Conservation (phyloP, 2,113 vertebrate genomes). For the Carettochelys insculpta region DNA sequence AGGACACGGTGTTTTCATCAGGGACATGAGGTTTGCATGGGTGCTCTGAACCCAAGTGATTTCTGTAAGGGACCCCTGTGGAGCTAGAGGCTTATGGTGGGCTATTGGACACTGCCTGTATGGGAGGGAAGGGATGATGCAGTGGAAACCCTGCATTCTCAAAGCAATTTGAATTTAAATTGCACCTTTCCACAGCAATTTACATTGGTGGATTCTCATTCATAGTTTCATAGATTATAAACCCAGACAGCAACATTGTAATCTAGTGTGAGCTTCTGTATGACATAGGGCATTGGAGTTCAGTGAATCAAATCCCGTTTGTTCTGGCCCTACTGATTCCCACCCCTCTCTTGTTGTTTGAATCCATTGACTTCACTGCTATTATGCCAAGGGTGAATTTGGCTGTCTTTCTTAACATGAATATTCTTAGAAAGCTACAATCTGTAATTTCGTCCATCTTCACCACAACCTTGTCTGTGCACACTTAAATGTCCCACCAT, state of each 20-base stretch:
- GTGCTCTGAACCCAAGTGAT: not conserved
- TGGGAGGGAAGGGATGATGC: not conserved
- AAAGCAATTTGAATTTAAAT: not conserved
- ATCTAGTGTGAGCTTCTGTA: not conserved
- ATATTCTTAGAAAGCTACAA: not conserved
- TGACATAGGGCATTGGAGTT: not conserved
- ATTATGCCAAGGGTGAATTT: not conserved
- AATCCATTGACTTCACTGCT: fast-evolving
- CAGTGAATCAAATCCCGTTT: not conserved
- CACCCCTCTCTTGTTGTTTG: not conserved
- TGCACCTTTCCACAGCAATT: not conserved
- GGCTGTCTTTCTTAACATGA: not conserved
- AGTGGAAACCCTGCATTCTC: not conserved
- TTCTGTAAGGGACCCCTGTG: not conserved
- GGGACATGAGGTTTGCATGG: not conserved
- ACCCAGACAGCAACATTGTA: not conserved
- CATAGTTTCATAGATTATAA: not conserved
- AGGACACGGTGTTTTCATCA: not conserved
- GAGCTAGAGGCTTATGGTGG: not conserved
- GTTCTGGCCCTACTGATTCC: not conserved
- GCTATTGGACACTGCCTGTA: not conserved
- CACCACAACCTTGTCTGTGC: not conserved
- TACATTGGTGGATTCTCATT: not conserved
- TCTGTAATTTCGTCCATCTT: too few species aligned
- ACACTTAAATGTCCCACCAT: not conserved